Conservation (phyloP, 2,113 vertebrate genomes). For the Chaetura pelagica region DNA sequence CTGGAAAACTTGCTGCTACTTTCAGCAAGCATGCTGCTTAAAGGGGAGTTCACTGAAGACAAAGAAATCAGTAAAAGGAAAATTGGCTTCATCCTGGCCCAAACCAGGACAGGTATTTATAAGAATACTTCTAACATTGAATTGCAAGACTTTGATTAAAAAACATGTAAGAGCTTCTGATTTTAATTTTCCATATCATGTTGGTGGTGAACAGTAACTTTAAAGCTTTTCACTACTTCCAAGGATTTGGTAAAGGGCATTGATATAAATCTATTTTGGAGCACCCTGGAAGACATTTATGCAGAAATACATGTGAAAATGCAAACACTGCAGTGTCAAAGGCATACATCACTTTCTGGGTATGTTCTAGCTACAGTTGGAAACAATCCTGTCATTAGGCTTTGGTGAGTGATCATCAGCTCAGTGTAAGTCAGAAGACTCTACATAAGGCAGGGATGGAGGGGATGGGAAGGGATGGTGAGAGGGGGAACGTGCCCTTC, state of each 20-base stretch:
- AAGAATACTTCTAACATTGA: constrained; percentile 35
- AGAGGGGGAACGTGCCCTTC: not conserved
- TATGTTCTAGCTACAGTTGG: not conserved
- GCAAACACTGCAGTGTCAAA: not conserved
- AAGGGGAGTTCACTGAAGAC: no score
- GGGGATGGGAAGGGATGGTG: no score
- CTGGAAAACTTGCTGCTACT: no score
- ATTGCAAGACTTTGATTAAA: constrained; percentile 23
- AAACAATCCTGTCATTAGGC: not conserved
- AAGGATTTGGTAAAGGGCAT: not conserved
- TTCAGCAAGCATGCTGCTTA: no score
- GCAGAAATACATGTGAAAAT: not conserved
- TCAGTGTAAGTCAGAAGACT: not conserved
- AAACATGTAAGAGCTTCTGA: not conserved
- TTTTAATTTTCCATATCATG: not conserved
- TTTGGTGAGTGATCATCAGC: rapidly evolving
- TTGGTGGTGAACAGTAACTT: not conserved
- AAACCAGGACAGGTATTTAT: not conserved
- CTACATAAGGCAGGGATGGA: not conserved
- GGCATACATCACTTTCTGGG: not conserved
- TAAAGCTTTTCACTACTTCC: not conserved
- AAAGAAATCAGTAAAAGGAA: no score
- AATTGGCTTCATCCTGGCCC: no score
- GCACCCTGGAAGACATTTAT: not conserved
- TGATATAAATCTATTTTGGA: not conserved